Evolutionary conservation across 2,797 vertebrate species (phyloP).

Genomic region (Periophthalmus magnuspinnatus): DNA sequence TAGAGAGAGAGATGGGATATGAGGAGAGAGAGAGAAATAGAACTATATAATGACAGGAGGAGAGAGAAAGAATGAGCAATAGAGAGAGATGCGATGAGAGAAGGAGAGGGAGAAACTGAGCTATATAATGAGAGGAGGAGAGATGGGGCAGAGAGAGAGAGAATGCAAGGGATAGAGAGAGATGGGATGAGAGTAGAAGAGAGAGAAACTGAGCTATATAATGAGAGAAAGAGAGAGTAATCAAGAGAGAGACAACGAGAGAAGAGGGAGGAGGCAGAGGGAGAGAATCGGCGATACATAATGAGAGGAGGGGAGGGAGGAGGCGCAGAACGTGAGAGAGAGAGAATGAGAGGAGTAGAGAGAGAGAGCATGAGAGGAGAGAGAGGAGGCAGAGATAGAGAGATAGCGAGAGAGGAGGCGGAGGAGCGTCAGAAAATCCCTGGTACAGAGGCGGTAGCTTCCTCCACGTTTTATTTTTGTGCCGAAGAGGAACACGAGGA

Average conservation of each 20-base stretch:
- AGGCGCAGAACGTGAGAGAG: background rate
- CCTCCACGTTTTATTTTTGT: conserved; percentile 52
- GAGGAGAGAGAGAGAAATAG: background rate
- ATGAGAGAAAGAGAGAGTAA: background rate
- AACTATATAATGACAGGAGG: too few species aligned
- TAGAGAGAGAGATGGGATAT: background rate
- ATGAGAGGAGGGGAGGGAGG: background rate
- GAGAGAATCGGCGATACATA: background rate
- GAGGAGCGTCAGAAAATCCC: conserved; percentile 29
- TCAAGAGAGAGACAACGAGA: background rate
- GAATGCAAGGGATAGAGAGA: background rate
- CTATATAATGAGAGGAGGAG: background rate
- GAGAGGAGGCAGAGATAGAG: background rate
- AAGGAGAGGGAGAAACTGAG: too few species aligned
- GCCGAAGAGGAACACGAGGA: conserved; percentile 28
- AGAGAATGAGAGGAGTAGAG: background rate
- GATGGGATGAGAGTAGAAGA: background rate
- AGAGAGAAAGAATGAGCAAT: background rate
- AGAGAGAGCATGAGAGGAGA: background rate
- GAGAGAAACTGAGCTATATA: too few species aligned
- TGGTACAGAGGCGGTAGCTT: conserved; percentile 39
- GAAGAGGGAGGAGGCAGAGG: background rate
- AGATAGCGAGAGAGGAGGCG: conserved; percentile 21
- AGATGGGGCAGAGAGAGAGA: background rate
- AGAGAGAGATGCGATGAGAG: background rate